Conservation (phyloP, 2,888 invertebrate genomes). For the Aquatica leii region DNA sequence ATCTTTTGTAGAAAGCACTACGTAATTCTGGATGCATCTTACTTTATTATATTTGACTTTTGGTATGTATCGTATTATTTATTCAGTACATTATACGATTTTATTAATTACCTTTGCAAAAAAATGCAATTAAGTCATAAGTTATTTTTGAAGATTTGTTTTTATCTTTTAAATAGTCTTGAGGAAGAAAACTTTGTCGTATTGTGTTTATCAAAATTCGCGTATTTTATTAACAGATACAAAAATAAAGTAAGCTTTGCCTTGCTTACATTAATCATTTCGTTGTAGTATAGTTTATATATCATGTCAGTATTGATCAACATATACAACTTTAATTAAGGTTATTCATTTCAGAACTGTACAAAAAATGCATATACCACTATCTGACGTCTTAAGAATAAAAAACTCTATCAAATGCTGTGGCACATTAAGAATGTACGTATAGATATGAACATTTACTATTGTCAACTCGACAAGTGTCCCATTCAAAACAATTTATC, state of each 20-base stretch:
- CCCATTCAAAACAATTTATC: slow-evolving; percentile 10
- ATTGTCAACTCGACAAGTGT: slow-evolving; percentile 5
- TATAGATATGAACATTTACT: slow-evolving; percentile 12
- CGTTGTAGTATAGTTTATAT: background rate
- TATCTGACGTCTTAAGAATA: background rate
- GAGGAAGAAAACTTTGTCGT: too few species aligned
- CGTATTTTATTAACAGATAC: too few species aligned
- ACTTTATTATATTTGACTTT: slow-evolving; percentile 8
- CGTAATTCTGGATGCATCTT: slow-evolving; percentile 15
- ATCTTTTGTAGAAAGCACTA: slow-evolving; percentile 27
- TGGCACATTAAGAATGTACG: background rate
- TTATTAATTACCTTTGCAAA: too few species aligned
- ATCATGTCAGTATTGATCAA: slow-evolving; percentile 11
- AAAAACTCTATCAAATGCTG: background rate
- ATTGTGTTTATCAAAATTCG: slow-evolving; percentile 3
- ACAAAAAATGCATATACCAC: slow-evolving; percentile 1
- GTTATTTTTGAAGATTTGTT: too few species aligned
- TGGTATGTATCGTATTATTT: too few species aligned
- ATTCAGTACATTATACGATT: background rate
- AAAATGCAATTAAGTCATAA: too few species aligned
- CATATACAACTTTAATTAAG: slow-evolving; percentile 7
- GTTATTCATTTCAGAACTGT: slow-evolving; percentile 4
- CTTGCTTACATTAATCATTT: background rate
- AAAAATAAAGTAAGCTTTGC: background rate
- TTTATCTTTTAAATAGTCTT: too few species aligned